Evolutionary conservation across 2,113 vertebrate species (phyloP), one percentile per base, ranked within the genome.

Genomic region (Vulpes vulpes): DNA sequence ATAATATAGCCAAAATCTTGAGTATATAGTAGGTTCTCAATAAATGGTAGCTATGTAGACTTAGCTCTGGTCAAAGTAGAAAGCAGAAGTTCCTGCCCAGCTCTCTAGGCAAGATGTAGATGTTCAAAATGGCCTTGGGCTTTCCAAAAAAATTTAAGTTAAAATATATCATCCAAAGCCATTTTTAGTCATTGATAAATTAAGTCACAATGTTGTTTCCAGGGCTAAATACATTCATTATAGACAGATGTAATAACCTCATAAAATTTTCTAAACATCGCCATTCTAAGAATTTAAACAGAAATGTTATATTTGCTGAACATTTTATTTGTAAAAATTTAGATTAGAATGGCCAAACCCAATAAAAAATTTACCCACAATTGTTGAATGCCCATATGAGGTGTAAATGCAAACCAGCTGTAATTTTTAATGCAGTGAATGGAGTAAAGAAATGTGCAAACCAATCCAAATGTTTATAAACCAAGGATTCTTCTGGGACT

Each of bases 391-490:
- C 64, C 67, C 86, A 8, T 74, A 85, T 69, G 89, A 96, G 67
- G 20, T 92, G 23, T 87, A 57, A 89, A 87, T 71, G 35, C 86
- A 97, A 98, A 69, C 87, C 78, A 96, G 90, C 86, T 96, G 65
- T 83, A 94, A 94, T 86, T 91, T 97, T 92, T 83, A 87, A 95
- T 89, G 55, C 67, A 82, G 60, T 80, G 67, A 94, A 69, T 83
- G 51, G 65, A 82, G 51, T 94, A 64, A 95, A 96, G 86, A 95
- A 94, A 96, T 59, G 55, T 82, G 81, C 43, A 95, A 92, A 92
- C 69, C 10, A 32, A 67, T 97, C 73, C 86, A 96, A 92, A 90
- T 98, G 94, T 98, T 97, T 97, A 93, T 91, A 86, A 97, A 94
- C 92, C 60, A 67, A 88, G 69, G 81, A 60, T 80, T 96, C 94